phyloP scores from a whole-genome alignment of 1,140 invertebrate species.

The Drosophila melanica region DNA sequence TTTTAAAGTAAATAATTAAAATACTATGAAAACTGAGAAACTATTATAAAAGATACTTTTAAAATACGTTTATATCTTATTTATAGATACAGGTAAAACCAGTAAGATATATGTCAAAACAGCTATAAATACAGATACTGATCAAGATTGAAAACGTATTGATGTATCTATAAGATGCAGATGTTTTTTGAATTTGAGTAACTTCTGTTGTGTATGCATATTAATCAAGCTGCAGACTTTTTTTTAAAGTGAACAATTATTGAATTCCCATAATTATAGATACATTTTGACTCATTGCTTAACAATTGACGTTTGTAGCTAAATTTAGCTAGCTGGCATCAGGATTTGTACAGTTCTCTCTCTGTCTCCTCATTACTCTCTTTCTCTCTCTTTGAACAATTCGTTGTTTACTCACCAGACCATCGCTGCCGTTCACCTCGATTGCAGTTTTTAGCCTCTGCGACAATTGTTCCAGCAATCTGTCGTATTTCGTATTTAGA shows the following conservation, averaged over 20 bases:
- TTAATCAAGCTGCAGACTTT: conserved; percentile 1
- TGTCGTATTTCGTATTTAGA: conserved; percentile 92
- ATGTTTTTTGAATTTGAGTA: no score
- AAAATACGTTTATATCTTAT: no score
- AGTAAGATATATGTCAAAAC: no score
- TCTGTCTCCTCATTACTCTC: background rate
- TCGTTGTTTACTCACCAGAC: conserved; percentile 86
- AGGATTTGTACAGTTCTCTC: conserved; percentile 7
- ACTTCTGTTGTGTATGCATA: no score
- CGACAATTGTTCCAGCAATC: conserved; percentile 89
- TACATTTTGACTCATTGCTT: conserved; percentile 20
- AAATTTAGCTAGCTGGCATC: conserved; percentile 55
- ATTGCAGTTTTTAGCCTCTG: conserved; percentile 86
- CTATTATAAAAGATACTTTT: background rate
- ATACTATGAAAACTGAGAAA: background rate
- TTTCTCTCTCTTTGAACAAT: conserved; percentile 13
- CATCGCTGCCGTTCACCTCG: conserved; percentile 83
- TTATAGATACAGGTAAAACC: no score
- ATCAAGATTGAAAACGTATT: no score
- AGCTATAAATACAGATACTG: no score
- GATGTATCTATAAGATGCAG: no score
- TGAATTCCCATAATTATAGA: conserved; percentile 2
- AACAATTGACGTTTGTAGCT: conserved; percentile 36
- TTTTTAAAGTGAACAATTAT: background rate
- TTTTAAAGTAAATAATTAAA: no score